These are phyloP conservation scores for Peromyscus melanophrys DNA, from an alignment of 2,797 vertebrate genomes.

Conservation along the genomic window DNA sequence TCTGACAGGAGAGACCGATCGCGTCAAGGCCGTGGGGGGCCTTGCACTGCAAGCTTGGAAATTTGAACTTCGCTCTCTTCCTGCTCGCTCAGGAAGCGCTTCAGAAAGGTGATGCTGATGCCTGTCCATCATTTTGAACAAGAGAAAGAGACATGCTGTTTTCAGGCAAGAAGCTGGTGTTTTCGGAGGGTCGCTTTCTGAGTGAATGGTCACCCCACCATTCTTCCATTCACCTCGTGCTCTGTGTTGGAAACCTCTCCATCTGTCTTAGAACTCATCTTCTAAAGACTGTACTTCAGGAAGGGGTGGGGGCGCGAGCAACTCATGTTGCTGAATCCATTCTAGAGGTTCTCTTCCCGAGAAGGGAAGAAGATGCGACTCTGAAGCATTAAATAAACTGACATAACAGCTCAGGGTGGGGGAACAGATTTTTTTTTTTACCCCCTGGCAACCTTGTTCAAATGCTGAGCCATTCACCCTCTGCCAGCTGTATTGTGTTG, in stretches of 20 bases:
- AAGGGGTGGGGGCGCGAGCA: neutral
- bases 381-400: neutral
- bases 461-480: constrained; percentile 28
- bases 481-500: constrained; percentile 52
- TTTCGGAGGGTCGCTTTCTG: neutral
- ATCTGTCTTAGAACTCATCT: neutral
- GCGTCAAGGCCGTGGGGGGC: neutral
- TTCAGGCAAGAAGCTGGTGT: neutral
- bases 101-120: neutral
- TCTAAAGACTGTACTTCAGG: neutral
- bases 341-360: neutral
- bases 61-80: constrained; percentile 4
- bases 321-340: neutral
- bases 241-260: neutral
- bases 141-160: neutral
- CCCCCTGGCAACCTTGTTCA: constrained; percentile 63
- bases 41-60: neutral
- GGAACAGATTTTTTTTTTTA: constrained; percentile 14
- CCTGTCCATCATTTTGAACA: neutral
- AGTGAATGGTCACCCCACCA: neutral
- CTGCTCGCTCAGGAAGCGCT: neutral
- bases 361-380: neutral
- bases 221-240: neutral
- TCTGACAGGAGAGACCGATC: no score
- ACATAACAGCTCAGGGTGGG: neutral